phyloP scores from a whole-genome alignment of 2,113 vertebrate species.

The Haemorhous mexicanus region DNA sequence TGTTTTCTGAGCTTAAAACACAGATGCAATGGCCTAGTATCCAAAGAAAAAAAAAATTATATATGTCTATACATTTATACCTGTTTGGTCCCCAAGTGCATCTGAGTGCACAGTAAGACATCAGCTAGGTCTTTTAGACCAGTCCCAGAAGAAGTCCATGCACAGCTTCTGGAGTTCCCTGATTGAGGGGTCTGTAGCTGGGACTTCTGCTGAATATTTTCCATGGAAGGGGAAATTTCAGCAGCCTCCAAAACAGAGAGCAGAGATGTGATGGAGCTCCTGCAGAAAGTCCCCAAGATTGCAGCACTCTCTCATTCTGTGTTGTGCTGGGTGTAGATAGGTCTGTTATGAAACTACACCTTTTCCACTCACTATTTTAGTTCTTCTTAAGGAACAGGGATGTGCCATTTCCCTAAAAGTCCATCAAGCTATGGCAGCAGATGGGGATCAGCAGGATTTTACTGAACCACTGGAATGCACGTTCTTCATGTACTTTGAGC shows the following conservation, averaged over 20 bases:
- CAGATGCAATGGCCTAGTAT: not conserved
- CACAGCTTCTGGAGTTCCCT: not conserved
- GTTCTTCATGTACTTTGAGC: not conserved
- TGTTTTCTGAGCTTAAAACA: not conserved
- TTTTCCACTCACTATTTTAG: not conserved
- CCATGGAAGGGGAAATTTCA: not conserved
- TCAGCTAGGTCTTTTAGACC: not conserved
- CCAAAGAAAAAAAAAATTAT: not conserved
- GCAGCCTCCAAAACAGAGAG: not conserved
- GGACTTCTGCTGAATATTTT: not conserved
- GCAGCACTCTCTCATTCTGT: not conserved
- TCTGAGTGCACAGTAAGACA: not conserved
- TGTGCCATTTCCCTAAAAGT: not conserved
- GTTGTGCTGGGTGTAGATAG: not conserved
- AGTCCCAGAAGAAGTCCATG: not conserved
- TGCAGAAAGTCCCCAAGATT: not conserved
- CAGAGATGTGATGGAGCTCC: accelerated
- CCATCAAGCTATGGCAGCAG: not conserved
- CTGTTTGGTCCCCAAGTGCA: not conserved
- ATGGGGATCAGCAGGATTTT: not conserved
- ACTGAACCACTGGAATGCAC: not conserved
- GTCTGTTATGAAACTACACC: not conserved
- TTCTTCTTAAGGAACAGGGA: not conserved
- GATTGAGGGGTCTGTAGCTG: not conserved
- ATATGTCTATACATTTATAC: not conserved